phyloP scores from a whole-genome alignment of 1,140 invertebrate genomes.

The Muscidifurax raptorellus region DNA sequence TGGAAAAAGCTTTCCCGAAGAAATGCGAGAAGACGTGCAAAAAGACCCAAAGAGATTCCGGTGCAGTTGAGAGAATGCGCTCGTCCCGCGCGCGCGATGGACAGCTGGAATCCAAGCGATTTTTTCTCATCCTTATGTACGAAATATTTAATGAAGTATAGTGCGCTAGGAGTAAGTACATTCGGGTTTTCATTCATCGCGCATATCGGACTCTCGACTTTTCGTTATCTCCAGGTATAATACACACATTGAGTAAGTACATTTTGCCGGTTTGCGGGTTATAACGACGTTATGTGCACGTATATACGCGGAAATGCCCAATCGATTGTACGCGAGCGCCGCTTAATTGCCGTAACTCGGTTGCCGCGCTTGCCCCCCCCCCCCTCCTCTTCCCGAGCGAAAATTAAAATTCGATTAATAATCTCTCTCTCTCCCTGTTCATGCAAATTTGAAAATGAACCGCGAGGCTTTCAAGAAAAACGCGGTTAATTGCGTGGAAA shows the following conservation, averaged over 20 bases:
- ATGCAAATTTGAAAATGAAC: background rate
- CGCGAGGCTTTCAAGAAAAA: background rate
- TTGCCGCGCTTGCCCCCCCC: background rate
- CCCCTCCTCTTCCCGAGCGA: too few species aligned
- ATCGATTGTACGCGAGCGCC: background rate
- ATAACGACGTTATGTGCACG: background rate
- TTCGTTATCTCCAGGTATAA: background rate
- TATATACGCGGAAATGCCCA: background rate
- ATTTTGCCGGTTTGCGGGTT: background rate
- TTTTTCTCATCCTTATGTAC: background rate
- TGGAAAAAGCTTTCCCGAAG: background rate
- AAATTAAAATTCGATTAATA: background rate
- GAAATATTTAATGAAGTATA: background rate
- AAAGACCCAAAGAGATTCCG: background rate
- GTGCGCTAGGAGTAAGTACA: too few species aligned
- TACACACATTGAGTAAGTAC: background rate
- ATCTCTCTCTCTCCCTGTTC: background rate
- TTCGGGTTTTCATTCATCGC: background rate
- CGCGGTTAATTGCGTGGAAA: background rate
- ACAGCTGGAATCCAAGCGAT: background rate
- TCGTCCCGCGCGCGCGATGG: too few species aligned
- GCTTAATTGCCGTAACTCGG: background rate
- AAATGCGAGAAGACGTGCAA: too few species aligned
- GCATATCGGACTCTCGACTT: background rate
- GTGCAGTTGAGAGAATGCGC: background rate